Percentiles rank a stretch among this genome's conserved stretches.
phyloP scores from a whole-genome alignment of 30 jellyfish, hydroid and myxozoan species.

The Sanderia malayensis region DNA sequence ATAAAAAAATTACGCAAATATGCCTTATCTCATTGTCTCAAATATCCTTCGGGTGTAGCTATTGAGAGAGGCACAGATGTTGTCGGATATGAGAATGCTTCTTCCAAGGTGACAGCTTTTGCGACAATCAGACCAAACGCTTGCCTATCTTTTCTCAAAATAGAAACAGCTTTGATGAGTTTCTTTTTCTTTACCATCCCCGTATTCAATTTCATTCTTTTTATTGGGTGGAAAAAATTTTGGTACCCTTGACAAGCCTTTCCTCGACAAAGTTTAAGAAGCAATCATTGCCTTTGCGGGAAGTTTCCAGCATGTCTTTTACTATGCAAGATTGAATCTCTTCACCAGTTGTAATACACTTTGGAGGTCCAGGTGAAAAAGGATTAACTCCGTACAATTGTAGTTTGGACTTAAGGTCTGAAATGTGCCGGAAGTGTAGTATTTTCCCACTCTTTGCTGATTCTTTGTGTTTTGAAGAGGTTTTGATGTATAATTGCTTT shows the following conservation, averaged over 20 bases:
- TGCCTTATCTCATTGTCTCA: background rate
- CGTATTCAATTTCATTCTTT: background rate
- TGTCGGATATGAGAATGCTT: background rate
- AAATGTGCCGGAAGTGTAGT: background rate
- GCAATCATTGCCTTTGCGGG: slow-evolving; percentile 3
- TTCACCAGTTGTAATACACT: background rate
- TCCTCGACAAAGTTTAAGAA: background rate
- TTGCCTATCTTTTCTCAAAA: background rate
- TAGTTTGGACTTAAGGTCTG: background rate
- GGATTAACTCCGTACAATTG: background rate
- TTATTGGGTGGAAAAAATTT: background rate
- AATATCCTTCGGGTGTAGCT: slow-evolving; percentile 1
- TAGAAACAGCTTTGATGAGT: background rate
- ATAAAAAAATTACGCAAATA: background rate
- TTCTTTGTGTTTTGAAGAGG: background rate
- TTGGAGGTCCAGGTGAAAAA: background rate
- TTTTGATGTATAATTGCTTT: background rate
- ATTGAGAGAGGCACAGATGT: slow-evolving; percentile 1
- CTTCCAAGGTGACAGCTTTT: background rate
- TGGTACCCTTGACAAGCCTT: slow-evolving; percentile 1
- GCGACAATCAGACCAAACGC: slow-evolving; percentile 3
- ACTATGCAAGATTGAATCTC: background rate
- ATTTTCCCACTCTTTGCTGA: background rate
- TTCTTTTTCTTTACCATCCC: background rate
- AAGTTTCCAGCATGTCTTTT: background rate